These are phyloP conservation scores for Acholoe squamosa DNA, from an alignment of 2,888 invertebrate species.

Conservation along the genomic window DNA sequence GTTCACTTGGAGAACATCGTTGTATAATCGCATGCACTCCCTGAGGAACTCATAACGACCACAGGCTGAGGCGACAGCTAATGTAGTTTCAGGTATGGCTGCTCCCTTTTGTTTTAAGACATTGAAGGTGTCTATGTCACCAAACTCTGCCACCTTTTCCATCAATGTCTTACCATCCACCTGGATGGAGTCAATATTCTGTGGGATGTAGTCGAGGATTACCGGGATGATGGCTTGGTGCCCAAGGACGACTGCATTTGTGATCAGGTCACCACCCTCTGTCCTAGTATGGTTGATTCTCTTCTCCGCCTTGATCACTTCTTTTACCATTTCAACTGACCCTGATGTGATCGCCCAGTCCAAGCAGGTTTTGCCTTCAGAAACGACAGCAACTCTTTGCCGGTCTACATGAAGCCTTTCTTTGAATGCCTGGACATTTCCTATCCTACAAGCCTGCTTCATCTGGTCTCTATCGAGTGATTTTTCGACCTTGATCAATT, in stretches of 20 bases:
- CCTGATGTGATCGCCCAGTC: conserved; percentile 49
- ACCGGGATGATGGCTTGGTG: background rate
- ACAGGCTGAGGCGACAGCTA: conserved; percentile 26
- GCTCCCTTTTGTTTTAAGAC: background rate
- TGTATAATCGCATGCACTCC: background rate
- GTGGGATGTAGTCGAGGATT: background rate
- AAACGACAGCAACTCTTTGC: background rate
- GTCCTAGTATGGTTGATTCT: background rate
- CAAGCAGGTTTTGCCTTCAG: conserved; percentile 19
- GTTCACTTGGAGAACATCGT: background rate
- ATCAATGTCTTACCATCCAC: conserved; percentile 6
- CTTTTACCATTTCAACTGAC: conserved; percentile 26
- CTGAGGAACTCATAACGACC: conserved; percentile 4
- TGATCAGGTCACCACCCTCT: conserved; percentile 1
- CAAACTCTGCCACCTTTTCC: conserved; percentile 48
- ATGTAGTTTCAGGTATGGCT: background rate
- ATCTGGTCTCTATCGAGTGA: background rate
- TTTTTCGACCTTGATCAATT: conserved; percentile 24
- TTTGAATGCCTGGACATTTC: conserved; percentile 24
- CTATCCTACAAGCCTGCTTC: background rate
- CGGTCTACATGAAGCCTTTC: background rate
- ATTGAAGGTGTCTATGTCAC: conserved; percentile 22
- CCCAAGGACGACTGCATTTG: background rate
- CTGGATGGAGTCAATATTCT: background rate
- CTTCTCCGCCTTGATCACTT: conserved; percentile 27